A percentile compares a stretch with the other conserved stretches of the same genome.
phyloP scores from a whole-genome alignment of 2,113 vertebrate genomes.

The Bostrychus sinensis region DNA sequence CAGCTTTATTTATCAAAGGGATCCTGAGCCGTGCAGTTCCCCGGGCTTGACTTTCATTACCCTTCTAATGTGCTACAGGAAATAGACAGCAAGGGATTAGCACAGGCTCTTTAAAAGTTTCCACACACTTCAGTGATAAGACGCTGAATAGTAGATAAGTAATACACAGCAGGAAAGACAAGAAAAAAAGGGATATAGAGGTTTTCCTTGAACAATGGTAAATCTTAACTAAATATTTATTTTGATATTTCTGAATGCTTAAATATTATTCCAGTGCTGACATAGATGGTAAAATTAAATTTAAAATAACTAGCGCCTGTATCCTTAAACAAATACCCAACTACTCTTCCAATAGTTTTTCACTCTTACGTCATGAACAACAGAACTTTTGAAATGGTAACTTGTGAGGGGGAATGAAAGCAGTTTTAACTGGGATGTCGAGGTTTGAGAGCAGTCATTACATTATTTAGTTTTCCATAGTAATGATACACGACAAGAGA shows the following conservation, averaged over 20 bases:
- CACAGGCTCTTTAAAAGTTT: conserved; percentile 43
- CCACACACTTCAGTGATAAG: conserved; percentile 41
- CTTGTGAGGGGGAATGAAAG: too few relatives aligned
- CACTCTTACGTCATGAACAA: too few relatives aligned
- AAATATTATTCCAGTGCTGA: neutral
- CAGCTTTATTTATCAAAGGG: conserved; percentile 71
- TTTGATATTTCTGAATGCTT: neutral
- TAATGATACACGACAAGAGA: neutral
- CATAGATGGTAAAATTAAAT: neutral
- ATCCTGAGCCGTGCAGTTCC: conserved; percentile 48
- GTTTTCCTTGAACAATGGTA: neutral
- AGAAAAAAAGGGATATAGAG: neutral
- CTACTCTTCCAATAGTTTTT: too few relatives aligned
- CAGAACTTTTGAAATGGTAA: too few relatives aligned
- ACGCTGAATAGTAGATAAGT: conserved; percentile 21
- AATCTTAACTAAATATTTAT: neutral
- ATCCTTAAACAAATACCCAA: neutral
- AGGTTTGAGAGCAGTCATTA: too few relatives aligned
- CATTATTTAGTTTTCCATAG: too few relatives aligned
- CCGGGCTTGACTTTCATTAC: conserved; percentile 65
- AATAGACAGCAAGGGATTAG: conserved; percentile 58
- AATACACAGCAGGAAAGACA: conserved; percentile 4
- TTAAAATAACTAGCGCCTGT: too few relatives aligned
- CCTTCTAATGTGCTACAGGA: conserved; percentile 55
- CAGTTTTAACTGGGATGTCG: too few relatives aligned